phyloP scores from a whole-genome alignment of 2,113 vertebrate genomes.

The Meriones unguiculatus region DNA sequence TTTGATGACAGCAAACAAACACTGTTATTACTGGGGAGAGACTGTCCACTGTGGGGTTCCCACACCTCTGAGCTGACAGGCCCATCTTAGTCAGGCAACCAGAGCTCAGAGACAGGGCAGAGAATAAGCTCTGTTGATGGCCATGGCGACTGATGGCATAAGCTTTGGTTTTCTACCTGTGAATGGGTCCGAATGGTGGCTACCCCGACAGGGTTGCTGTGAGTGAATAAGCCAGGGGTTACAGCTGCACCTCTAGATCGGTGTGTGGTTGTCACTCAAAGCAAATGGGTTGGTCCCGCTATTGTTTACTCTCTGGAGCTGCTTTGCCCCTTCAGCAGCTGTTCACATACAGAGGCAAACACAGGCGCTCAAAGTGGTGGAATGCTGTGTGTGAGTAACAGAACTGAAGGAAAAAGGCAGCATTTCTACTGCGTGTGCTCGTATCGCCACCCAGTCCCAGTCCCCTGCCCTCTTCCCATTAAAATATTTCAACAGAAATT shows the following conservation, averaged over 20 bases:
- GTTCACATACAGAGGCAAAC: neutral
- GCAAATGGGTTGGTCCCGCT: no score
- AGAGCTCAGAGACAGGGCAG: neutral
- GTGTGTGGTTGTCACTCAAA: neutral
- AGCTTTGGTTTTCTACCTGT: neutral
- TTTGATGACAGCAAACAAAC: neutral
- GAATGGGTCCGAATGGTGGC: neutral
- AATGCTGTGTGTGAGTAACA: neutral
- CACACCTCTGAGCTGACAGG: neutral
- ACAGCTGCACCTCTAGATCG: neutral
- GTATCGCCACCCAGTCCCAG: neutral
- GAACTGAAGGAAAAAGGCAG: neutral
- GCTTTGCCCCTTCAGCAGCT: neutral
- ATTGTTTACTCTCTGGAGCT: neutral
- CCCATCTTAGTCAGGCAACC: neutral
- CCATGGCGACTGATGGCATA: rapidly evolving
- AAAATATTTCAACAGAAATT: neutral
- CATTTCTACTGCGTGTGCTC: neutral
- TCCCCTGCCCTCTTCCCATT: neutral
- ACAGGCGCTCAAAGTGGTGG: neutral
- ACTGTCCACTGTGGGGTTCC: neutral
- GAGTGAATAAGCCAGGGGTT: neutral
- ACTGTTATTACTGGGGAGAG: neutral
- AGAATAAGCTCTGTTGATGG: neutral
- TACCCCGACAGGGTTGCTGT: neutral